A percentile compares a stretch with the other conserved stretches of the same genome.
Evolutionary conservation across 2,113 vertebrate species (phyloP).

Genomic region (Chaenogobius annularis): DNA sequence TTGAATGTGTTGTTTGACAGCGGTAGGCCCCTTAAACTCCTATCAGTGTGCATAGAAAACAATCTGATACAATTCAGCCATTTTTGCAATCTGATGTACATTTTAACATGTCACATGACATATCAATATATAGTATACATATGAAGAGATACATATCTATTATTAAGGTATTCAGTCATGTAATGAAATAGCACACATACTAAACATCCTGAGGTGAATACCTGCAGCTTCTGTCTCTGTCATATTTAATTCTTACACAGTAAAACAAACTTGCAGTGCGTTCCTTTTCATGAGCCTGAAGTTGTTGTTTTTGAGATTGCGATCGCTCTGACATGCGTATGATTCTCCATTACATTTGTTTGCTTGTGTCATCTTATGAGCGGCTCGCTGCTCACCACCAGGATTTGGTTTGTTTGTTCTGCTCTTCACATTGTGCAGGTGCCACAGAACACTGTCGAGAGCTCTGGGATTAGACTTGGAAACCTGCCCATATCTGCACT

Average conservation of each 20-base stretch:
- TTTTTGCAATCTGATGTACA: too few relatives aligned
- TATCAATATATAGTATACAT: too few relatives aligned
- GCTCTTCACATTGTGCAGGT: constrained; percentile 48
- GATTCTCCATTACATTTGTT: background rate
- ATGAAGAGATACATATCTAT: too few relatives aligned
- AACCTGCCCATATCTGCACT: constrained; percentile 33
- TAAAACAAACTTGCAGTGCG: background rate
- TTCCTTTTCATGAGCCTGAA: background rate
- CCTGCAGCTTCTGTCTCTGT: too few relatives aligned
- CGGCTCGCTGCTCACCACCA: constrained; percentile 16
- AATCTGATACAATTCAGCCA: too few relatives aligned
- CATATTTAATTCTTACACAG: background rate
- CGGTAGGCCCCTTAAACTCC: too few relatives aligned
- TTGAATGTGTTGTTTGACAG: too few relatives aligned
- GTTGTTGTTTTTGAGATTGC: background rate
- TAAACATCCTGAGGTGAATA: too few relatives aligned
- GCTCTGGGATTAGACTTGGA: constrained; percentile 36
- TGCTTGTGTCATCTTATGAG: background rate
- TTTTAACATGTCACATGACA: too few relatives aligned
- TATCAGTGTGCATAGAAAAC: too few relatives aligned
- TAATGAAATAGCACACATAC: too few relatives aligned
- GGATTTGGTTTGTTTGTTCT: constrained; percentile 54
- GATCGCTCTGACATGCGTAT: background rate
- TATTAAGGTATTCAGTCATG: too few relatives aligned
- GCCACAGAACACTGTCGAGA: constrained; percentile 26